Base-by-base conservation (phyloP, 2,888 invertebrate genomes). In the Chymomyza caudatula region DNA sequence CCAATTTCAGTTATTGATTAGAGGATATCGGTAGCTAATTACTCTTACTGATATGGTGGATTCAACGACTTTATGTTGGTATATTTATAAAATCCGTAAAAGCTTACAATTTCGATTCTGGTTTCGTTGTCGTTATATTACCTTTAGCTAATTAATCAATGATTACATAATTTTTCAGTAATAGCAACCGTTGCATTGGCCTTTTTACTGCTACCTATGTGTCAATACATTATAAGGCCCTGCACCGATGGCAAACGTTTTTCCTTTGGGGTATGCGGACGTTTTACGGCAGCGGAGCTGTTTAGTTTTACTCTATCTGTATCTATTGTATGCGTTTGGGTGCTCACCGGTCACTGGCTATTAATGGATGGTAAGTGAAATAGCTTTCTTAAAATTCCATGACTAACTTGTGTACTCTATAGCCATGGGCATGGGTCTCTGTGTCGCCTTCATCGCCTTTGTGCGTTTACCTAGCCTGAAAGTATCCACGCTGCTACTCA, bases 381-480 rank as follows among this genome's bases (percentile, higher is more conserved):
- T 5, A 64, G 51, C 25, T 42, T 37, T 23, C 42, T 23, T 37
- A 22, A 49, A 8, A 52, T 52, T 22, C 8, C 11, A 29, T 23
- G n/a, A 52, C 42, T n/a, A 6, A 19, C 22, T 60, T 37, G 15
- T 57, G 63, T 59, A 67, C 55, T 73, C 90, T 90, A 5, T 91
- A 95, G 98, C 98, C 23, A 97, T 98, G 95, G 98, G 98, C 69
- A 98, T 98, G 98, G 98, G 98, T 2, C 92, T 98, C 53, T 98
- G 98, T 91, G 98, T 98, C 78, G 98, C 98, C 65, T 98, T 98
- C 91, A 98, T 98, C 89, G 98, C 98, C 22, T 95, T 98, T 89
- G 97, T 98, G 78, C 94, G 98, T 57, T 92, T 98, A 89, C 98
- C 98, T 61, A 98, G 97, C 90, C 93, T 98, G 80, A 98, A 98